Conservation (phyloP, 2,113 vertebrate species). For the Limanda limanda region DNA sequence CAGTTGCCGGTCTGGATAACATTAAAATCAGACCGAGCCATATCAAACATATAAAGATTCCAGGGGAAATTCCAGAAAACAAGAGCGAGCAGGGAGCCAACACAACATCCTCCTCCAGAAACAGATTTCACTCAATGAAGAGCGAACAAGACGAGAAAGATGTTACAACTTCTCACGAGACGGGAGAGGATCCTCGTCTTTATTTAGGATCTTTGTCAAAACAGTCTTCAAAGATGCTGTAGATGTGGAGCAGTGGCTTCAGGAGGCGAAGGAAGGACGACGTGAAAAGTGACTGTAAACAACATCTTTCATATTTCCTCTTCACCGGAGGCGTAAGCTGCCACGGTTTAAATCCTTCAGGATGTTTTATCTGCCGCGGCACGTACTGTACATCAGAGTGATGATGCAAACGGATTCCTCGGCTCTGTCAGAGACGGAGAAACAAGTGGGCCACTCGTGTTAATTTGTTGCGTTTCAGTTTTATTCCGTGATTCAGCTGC, state of each 20-base stretch:
- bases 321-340: conserved; percentile 7
- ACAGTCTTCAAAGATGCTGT: conserved; percentile 5
- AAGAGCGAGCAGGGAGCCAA: neutral
- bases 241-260: neutral
- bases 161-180: neutral
- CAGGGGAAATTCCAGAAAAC: conserved; percentile 9
- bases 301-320: conserved; percentile 6
- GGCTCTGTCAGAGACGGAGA: neutral
- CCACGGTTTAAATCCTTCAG: conserved; percentile 26
- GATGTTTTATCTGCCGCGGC: neutral
- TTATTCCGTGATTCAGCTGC: neutral
- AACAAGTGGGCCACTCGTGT: too few relatives aligned
- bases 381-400: conserved; percentile 22
- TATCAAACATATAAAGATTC: conserved; percentile 45
- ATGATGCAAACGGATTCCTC: neutral
- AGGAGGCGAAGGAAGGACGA: too few relatives aligned
- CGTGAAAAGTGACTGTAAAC: conserved; percentile 21
- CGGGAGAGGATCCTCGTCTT: too few relatives aligned
- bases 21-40: conserved; percentile 17
- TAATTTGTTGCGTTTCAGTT: neutral
- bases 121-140: neutral
- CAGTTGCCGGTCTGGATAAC: conserved; percentile 21
- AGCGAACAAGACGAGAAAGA: neutral
- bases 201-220: too few relatives aligned
- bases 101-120: neutral